Conservation (phyloP, 2,888 invertebrate species). For the Melinaea marsaeus region DNA sequence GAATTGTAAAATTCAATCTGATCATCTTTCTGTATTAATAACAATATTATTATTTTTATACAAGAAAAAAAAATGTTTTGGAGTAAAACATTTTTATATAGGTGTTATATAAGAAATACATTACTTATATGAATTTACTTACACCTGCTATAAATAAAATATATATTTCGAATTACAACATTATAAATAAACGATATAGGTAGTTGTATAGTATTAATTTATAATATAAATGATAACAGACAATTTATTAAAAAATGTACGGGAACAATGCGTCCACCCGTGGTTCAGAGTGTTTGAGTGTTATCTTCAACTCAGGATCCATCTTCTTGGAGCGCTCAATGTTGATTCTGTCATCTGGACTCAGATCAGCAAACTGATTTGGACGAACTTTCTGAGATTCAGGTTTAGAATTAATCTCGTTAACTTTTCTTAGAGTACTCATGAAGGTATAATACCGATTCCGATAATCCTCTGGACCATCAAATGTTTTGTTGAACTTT, state of each 20-base stretch:
- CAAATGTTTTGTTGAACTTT: conserved; percentile 42
- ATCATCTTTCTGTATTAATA: too few species aligned
- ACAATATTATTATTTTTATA: too few species aligned
- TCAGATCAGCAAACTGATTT: conserved; percentile 51
- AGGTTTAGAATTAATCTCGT: conserved; percentile 43
- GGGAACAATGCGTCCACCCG: conserved; percentile 26
- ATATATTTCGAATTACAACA: too few species aligned
- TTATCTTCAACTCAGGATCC: conserved; percentile 40
- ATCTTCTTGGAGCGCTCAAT: conserved; percentile 29
- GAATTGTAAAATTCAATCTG: too few species aligned
- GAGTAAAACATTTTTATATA: too few species aligned
- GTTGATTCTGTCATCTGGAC: conserved; percentile 37
- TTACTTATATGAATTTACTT: too few species aligned
- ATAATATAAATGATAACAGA: not conserved
- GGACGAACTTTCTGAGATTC: conserved; percentile 41
- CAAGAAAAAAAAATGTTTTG: too few species aligned
- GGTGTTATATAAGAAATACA: too few species aligned
- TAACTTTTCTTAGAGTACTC: conserved; percentile 47
- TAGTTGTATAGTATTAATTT: not conserved
- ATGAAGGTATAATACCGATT: conserved; percentile 47
- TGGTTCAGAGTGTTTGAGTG: conserved; percentile 23
- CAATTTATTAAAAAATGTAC: not conserved
- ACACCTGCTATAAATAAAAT: too few species aligned
- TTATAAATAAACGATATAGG: too few species aligned
- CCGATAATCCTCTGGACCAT: conserved; percentile 42